These are phyloP conservation scores for Ranitomeya imitator DNA, from an alignment of 2,113 vertebrate genomes.

Conservation along the genomic window DNA sequence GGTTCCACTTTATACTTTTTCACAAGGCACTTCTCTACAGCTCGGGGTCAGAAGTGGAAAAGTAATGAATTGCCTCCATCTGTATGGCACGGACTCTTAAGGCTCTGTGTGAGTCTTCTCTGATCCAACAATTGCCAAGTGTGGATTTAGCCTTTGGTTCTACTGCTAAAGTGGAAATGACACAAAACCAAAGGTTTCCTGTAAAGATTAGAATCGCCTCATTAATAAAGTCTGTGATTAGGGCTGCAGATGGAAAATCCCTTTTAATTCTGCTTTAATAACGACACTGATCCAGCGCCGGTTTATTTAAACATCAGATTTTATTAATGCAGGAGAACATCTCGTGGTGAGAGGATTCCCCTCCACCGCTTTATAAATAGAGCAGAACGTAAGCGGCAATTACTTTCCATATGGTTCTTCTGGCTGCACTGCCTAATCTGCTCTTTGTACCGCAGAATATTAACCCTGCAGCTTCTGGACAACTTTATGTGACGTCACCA, in stretches of 20 bases:
- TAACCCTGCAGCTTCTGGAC: not conserved
- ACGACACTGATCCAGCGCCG: not conserved
- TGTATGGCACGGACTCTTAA: no score
- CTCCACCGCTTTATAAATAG: not conserved
- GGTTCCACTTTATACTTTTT: no score
- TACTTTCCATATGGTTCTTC: constrained; percentile 5
- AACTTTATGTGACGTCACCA: no score
- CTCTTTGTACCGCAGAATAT: not conserved
- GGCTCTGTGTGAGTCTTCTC: no score
- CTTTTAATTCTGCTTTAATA: not conserved
- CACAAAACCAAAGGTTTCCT: not conserved
- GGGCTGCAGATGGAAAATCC: not conserved
- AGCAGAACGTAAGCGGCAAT: not conserved
- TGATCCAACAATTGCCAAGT: no score
- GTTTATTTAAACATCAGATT: not conserved
- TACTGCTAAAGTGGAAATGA: not conserved
- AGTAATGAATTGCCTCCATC: no score
- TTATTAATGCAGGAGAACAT: not conserved
- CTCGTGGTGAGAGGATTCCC: not conserved
- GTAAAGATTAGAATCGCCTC: not conserved
- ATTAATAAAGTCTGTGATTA: not conserved
- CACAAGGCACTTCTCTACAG: no score
- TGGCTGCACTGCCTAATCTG: not conserved
- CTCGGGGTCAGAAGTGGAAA: no score
- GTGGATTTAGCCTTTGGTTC: no score